Evolutionary conservation across 2,888 invertebrate species (phyloP).

Genomic region (Ferrisia virgata): DNA sequence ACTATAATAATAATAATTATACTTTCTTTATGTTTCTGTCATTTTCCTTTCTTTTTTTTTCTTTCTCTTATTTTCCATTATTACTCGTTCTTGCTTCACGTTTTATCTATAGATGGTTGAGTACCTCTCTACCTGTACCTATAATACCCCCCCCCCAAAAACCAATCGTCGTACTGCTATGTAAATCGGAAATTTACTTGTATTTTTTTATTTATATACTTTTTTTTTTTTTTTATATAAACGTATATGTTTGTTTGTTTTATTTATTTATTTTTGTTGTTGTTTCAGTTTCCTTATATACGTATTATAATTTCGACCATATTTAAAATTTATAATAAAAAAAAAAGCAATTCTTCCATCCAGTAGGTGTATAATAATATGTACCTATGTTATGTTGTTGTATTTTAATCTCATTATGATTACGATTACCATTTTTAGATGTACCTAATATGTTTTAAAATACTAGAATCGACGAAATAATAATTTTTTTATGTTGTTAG

Average conservation of each 20-base stretch:
- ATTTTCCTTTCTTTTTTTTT: not conserved
- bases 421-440: slow-evolving; percentile 7
- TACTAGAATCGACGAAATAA: slow-evolving; percentile 8
- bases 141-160: too few relatives aligned
- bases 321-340: not conserved
- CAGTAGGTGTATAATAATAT: slow-evolving; percentile 4
- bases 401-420: slow-evolving; percentile 5
- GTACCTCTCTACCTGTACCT: too few relatives aligned
- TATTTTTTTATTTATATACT: not conserved
- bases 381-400: not conserved
- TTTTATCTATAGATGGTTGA: not conserved
- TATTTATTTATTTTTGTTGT: not conserved
- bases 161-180: not conserved
- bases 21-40: not conserved
- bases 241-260: too few relatives aligned
- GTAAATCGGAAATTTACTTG: not conserved
- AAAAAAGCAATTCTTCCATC: slow-evolving; percentile 14
- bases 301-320: not conserved
- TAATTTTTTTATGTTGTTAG: slow-evolving; percentile 4
- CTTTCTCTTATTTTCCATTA: not conserved
- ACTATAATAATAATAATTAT: not conserved
- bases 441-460: not conserved
- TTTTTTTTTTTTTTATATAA: not conserved
- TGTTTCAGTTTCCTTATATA: not conserved
- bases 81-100: not conserved